A percentile compares a stretch with the other conserved stretches of the same genome.
phyloP scores from a whole-genome alignment of 1,140 invertebrate genomes.

The Drosophila nigrodunni region DNA sequence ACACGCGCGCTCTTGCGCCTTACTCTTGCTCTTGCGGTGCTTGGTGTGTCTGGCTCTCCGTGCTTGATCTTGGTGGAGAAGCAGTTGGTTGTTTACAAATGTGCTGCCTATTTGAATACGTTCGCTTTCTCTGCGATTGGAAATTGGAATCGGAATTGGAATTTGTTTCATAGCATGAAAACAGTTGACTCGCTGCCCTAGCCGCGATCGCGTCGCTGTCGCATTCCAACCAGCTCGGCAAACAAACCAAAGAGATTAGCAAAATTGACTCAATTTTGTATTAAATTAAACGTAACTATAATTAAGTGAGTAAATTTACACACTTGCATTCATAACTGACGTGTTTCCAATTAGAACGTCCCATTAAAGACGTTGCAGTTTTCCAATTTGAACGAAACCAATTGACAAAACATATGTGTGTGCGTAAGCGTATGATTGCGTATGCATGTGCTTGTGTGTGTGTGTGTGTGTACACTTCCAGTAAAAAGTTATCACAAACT shows the following conservation, averaged over 20 bases:
- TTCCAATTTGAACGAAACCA: slow-evolving; percentile 1
- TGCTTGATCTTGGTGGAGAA: slow-evolving; percentile 22
- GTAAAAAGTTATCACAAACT: slow-evolving; percentile 59
- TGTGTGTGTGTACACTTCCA: slow-evolving; percentile 43
- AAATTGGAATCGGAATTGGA: slow-evolving; percentile 73
- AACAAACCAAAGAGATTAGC: slow-evolving; percentile 26
- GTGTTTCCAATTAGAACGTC: slow-evolving; percentile 15
- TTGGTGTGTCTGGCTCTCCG: neutral
- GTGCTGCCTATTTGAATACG: slow-evolving; percentile 51
- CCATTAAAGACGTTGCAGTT: slow-evolving; percentile 5
- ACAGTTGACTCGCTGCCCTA: slow-evolving; percentile 65
- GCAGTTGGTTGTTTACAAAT: slow-evolving; percentile 67
- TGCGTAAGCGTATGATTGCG: neutral
- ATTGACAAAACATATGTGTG: neutral
- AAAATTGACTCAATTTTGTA: slow-evolving; percentile 20
- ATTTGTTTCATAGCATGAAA: slow-evolving; percentile 48
- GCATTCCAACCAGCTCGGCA: slow-evolving; percentile 48
- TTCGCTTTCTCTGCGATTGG: slow-evolving; percentile 75
- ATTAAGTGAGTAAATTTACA: slow-evolving; percentile 33
- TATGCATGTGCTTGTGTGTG: slow-evolving; percentile 24
- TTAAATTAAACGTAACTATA: slow-evolving; percentile 27
- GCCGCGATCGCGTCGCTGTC: slow-evolving; percentile 52
- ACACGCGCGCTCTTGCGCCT: slow-evolving; percentile 7
- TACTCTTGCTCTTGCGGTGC: slow-evolving; percentile 10
- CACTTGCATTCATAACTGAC: neutral